Conservation (phyloP, 2,888 invertebrate genomes). For the Athalia circularis region DNA sequence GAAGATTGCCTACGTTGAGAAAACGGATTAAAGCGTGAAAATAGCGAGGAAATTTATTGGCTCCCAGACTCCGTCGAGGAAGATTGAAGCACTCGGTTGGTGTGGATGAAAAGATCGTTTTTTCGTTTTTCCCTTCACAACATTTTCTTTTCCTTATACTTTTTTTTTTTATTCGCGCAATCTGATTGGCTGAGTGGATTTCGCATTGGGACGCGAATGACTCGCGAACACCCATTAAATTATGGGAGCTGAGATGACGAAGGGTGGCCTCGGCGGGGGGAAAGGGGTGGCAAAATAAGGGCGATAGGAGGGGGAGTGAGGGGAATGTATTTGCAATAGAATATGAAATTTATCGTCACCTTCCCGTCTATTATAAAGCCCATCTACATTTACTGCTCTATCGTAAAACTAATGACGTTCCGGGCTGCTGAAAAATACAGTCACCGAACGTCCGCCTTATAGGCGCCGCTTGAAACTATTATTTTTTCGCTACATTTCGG, state of each 20-base stretch:
- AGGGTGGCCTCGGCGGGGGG: conserved; percentile 42
- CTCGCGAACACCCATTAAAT: conserved; percentile 63
- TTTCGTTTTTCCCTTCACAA: neutral
- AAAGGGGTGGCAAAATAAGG: conserved; percentile 42
- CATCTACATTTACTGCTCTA: conserved; percentile 63
- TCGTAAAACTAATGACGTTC: conserved; percentile 65
- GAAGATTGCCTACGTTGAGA: conserved; percentile 43
- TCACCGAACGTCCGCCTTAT: conserved; percentile 50
- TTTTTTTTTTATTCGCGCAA: conserved; percentile 48
- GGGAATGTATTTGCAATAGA: conserved; percentile 61
- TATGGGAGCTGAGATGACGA: conserved; percentile 49
- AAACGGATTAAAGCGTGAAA: conserved; percentile 43
- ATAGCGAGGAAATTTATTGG: conserved; percentile 44
- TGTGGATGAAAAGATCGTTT: conserved; percentile 38
- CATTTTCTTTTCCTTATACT: neutral
- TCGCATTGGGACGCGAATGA: conserved; percentile 52
- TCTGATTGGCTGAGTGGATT: conserved; percentile 55
- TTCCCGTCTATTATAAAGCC: conserved; percentile 60
- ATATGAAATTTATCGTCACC: conserved; percentile 67
- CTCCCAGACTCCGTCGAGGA: conserved; percentile 34
- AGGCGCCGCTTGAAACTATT: conserved; percentile 57
- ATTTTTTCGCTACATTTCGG: conserved; percentile 51
- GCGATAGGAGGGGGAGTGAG: conserved; percentile 3
- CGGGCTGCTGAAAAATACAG: conserved; percentile 49
- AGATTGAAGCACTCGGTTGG: conserved; percentile 41